Conservation (phyloP, 2,113 vertebrate species). For the Sceloporus tristichus region DNA sequence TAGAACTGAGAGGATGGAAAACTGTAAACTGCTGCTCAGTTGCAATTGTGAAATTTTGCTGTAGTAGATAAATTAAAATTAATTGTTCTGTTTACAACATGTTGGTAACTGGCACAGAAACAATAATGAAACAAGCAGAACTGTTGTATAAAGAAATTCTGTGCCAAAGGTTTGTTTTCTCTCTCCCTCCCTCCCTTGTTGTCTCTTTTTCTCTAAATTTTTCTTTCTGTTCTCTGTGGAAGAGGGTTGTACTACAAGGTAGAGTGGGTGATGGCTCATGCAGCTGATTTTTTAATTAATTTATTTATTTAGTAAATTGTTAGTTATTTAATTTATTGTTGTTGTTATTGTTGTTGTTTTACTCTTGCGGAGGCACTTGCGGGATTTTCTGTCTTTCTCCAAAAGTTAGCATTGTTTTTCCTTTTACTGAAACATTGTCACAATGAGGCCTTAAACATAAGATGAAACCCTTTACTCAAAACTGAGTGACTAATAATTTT, state of each 20-base stretch:
- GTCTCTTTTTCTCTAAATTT: not conserved
- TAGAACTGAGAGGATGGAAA: no score
- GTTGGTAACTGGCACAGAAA: not conserved
- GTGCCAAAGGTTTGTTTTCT: not conserved
- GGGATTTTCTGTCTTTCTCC: no score
- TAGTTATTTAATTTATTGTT: no score
- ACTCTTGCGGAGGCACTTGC: no score
- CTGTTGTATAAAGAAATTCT: not conserved
- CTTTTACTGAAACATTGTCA: no score
- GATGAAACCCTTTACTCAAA: not conserved
- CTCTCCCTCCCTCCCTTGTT: no score
- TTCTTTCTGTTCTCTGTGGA: not conserved
- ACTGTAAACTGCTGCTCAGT: not conserved
- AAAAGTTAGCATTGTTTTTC: no score
- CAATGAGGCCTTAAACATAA: not conserved
- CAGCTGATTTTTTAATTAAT: no score
- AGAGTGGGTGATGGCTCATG: no score
- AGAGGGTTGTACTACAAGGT: not conserved
- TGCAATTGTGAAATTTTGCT: not conserved
- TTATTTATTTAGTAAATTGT: no score
- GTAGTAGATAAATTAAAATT: not conserved
- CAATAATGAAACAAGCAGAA: not conserved
- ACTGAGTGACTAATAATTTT: slow-evolving; percentile 22
- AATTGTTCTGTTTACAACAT: not conserved
- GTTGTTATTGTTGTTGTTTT: no score